phyloP scores from a whole-genome alignment of 2,113 vertebrate species.

The Hypanus sabinus region DNA sequence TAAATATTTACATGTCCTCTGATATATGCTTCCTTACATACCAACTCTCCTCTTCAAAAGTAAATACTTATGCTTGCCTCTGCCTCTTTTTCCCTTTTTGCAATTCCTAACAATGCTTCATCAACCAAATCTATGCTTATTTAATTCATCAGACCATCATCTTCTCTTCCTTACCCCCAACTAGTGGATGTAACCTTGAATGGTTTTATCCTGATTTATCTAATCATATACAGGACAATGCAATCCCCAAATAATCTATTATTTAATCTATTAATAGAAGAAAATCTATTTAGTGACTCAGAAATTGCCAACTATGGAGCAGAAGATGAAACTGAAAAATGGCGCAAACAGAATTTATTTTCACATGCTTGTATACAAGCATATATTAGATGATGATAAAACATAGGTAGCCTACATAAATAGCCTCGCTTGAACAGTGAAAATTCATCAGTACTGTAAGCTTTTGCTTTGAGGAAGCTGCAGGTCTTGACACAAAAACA shows the following conservation, averaged over 20 bases:
- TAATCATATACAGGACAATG: background rate
- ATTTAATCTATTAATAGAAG: background rate
- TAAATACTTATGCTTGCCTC: background rate
- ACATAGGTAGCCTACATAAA: background rate
- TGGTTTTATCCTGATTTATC: background rate
- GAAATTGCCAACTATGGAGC: background rate
- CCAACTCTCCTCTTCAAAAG: background rate
- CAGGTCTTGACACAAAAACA: too few species aligned
- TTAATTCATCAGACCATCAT: background rate
- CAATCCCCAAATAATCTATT: background rate
- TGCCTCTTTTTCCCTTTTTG: background rate
- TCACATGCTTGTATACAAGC: background rate
- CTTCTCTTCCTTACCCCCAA: background rate
- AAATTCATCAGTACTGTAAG: too few species aligned
- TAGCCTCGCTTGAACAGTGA: background rate
- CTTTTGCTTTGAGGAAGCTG: too few species aligned
- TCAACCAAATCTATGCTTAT: background rate
- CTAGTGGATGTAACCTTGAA: background rate
- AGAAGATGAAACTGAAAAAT: background rate
- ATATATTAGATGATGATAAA: background rate
- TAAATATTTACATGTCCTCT: background rate
- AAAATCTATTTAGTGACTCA: background rate
- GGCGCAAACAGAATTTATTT: background rate
- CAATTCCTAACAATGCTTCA: background rate
- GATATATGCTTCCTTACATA: background rate